Evolutionary conservation across 2,113 vertebrate species (phyloP).

Genomic region (Gracilinanus agilis): DNA sequence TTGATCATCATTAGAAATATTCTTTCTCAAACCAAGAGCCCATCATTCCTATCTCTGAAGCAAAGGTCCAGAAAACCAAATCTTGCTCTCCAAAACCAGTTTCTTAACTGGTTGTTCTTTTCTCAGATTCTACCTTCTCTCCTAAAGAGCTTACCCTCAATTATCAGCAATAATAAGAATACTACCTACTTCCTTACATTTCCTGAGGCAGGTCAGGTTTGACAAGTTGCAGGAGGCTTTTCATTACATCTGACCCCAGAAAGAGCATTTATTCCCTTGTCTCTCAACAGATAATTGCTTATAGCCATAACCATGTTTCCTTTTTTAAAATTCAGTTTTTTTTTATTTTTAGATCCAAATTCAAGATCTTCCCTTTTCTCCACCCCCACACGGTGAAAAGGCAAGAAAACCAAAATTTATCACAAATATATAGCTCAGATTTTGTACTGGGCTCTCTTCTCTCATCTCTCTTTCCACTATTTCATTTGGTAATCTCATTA

Average conservation of each 20-base stretch:
- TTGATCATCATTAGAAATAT: not conserved
- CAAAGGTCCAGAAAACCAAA: not conserved
- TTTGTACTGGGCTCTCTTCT: too few species aligned
- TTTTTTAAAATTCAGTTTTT: not conserved
- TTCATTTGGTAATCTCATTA: too few species aligned
- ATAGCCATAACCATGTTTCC: not conserved
- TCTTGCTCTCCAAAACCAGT: not conserved
- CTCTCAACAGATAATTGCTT: not conserved
- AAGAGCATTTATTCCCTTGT: not conserved
- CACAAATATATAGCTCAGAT: too few species aligned
- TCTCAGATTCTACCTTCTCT: too few species aligned
- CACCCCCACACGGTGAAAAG: too few species aligned
- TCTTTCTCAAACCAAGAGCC: too few species aligned
- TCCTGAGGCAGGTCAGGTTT: not conserved
- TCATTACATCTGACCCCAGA: not conserved
- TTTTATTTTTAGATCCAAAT: too few species aligned
- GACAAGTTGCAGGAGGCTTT: not conserved
- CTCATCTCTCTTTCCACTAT: too few species aligned
- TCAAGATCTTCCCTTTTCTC: too few species aligned
- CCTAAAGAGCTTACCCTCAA: not conserved
- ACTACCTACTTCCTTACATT: not conserved
- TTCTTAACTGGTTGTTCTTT: too few species aligned
- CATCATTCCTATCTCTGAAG: too few species aligned
- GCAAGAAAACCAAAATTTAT: too few species aligned
- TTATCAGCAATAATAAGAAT: not conserved